Evolutionary conservation across 1,140 invertebrate genomes (phyloP).

Genomic region (Palaemon carinicauda): DNA sequence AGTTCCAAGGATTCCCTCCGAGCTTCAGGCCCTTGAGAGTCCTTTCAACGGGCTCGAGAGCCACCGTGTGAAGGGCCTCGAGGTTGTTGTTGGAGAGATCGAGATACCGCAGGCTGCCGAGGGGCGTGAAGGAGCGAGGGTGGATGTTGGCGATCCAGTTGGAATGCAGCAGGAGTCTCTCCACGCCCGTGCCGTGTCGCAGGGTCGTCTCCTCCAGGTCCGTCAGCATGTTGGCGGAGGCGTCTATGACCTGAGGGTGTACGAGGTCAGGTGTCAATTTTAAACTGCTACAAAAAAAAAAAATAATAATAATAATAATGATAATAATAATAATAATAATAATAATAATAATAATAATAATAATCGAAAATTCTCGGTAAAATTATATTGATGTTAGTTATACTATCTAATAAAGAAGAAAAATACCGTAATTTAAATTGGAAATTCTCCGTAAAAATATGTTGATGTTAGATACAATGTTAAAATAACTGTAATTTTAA

Average conservation of each 20-base stretch:
- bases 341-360: too few species aligned
- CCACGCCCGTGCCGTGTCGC: constrained; percentile 65
- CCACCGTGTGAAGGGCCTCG: constrained; percentile 63
- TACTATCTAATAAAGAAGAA: too few species aligned
- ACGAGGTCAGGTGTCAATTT: too few species aligned
- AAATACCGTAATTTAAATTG: too few species aligned
- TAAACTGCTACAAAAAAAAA: too few species aligned
- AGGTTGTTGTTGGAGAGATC: constrained; percentile 85
- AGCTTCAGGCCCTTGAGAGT: constrained; percentile 23
- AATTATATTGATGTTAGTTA: too few species aligned
- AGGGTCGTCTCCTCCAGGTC: constrained; percentile 80
- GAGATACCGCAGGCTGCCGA: constrained; percentile 68
- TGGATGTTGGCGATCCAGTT: constrained; percentile 45
- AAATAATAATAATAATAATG: too few species aligned
- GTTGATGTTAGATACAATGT: too few species aligned
- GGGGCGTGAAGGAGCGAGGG: constrained; percentile 32
- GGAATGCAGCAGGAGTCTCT: constrained; percentile 41
- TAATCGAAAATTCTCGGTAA: too few species aligned
- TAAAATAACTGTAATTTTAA: too few species aligned
- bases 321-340: too few species aligned
- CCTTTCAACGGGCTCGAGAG: constrained; percentile 25
- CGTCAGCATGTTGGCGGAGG: constrained; percentile 85
- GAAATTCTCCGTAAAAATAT: too few species aligned
- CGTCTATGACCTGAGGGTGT: constrained; percentile 70
- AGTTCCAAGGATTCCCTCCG: constrained; percentile 84